These are phyloP conservation scores for Callitettix versicolor DNA, from an alignment of 1,140 invertebrate genomes.

Conservation along the genomic window DNA sequence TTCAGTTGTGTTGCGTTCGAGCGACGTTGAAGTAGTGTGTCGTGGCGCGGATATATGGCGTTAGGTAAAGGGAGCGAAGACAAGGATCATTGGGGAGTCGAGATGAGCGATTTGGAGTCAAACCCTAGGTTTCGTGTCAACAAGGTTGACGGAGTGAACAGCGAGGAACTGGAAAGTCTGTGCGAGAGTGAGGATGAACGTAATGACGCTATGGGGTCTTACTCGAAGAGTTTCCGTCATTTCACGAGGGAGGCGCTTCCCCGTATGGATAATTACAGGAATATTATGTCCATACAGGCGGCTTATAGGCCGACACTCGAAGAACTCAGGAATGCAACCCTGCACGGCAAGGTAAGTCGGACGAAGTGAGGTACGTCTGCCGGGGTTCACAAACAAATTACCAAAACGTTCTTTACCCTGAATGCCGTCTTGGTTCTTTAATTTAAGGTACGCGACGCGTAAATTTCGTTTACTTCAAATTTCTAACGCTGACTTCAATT, in stretches of 20 bases:
- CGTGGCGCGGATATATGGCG: too few relatives aligned
- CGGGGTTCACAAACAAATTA: too few relatives aligned
- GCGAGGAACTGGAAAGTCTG: slow-evolving; percentile 34
- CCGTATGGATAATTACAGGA: slow-evolving; percentile 85
- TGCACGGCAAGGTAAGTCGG: slow-evolving; percentile 57
- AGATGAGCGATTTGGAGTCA: too few relatives aligned
- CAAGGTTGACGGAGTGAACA: slow-evolving; percentile 35
- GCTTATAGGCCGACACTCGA: slow-evolving; percentile 82
- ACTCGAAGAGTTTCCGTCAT: slow-evolving; percentile 72
- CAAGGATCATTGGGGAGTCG: too few relatives aligned
- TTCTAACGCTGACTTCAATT: too few relatives aligned
- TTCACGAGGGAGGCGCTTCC: slow-evolving; percentile 86
- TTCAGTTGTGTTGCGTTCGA: too few relatives aligned
- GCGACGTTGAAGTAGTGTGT: too few relatives aligned
- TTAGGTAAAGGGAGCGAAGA: too few relatives aligned
- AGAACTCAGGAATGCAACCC: slow-evolving; percentile 78
- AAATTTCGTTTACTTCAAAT: too few relatives aligned
- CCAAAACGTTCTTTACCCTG: background rate
- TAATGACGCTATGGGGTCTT: slow-evolving; percentile 52
- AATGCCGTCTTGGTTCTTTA: too few relatives aligned
- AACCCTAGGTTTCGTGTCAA: slow-evolving; percentile 42
- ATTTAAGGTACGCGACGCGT: too few relatives aligned
- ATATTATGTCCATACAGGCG: slow-evolving; percentile 80
- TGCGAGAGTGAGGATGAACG: slow-evolving; percentile 27
- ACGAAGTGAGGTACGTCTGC: background rate